Percentiles rank a stretch among this genome's conserved stretches.
Conservation (phyloP, 2,797 vertebrate species). For the Heterohyrax brucei region DNA sequence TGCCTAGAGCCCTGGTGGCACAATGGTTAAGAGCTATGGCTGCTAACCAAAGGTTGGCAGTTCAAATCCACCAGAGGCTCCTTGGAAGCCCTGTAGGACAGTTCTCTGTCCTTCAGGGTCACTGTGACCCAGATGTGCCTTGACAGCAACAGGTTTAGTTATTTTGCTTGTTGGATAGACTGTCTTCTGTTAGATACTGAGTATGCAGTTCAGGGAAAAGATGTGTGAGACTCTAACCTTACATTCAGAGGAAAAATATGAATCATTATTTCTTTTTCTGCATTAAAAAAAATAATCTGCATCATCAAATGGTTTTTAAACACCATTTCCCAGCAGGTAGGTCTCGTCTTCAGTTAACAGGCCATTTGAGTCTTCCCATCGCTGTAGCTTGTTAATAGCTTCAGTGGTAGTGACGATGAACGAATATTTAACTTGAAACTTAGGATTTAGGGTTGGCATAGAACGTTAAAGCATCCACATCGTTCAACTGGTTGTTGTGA, state of each 20-base stretch:
- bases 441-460: constrained; percentile 17
- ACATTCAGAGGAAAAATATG: background rate
- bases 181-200: background rate
- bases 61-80: too few species aligned
- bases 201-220: background rate
- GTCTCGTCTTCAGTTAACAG: background rate
- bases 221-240: background rate
- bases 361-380: background rate
- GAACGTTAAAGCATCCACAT: constrained; percentile 24
- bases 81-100: too few species aligned
- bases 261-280: constrained; percentile 34
- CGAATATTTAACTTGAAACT: constrained; percentile 49
- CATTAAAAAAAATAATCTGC: constrained; percentile 28
- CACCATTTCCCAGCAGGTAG: background rate
- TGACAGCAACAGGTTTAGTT: too few species aligned
- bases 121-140: too few species aligned
- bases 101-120: too few species aligned
- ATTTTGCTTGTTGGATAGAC: background rate
- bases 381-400: constrained; percentile 18
- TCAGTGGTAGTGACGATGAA: background rate
- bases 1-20: background rate
- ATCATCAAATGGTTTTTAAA: constrained; percentile 17
- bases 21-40: too few species aligned
- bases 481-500: constrained; percentile 2
- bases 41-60: too few species aligned